A percentile compares a stretch with the other conserved stretches of the same genome.
Evolutionary conservation across 1,140 invertebrate species (phyloP).

Genomic region (Pogonognathellus flavescens): DNA sequence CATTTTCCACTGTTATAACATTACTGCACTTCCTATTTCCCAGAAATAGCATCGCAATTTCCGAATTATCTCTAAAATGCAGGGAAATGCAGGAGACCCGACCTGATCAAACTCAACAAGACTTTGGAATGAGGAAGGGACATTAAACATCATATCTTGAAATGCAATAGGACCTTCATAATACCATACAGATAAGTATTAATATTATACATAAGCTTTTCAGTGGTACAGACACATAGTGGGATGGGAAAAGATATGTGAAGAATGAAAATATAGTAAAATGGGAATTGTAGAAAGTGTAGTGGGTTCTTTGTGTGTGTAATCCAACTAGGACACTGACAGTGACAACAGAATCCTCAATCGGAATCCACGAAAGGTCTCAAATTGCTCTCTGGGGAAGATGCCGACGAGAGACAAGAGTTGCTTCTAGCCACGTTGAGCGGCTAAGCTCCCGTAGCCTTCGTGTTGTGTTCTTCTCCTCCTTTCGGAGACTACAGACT

Average conservation of each 20-base stretch:
- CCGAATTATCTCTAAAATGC: conserved; percentile 50
- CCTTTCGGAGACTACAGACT: background rate
- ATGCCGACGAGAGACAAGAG: conserved; percentile 41
- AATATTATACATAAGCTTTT: too few relatives aligned
- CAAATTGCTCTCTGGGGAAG: conserved; percentile 53
- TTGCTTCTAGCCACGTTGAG: conserved; percentile 1
- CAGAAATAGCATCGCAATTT: conserved; percentile 48
- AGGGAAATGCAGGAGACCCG: background rate
- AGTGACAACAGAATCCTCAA: conserved; percentile 35
- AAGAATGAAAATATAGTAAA: background rate
- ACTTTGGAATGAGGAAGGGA: too few relatives aligned
- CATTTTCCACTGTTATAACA: conserved; percentile 10
- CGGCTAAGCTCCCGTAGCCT: conserved; percentile 6
- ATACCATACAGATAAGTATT: too few relatives aligned
- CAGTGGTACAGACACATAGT: background rate
- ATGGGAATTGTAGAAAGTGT: background rate
- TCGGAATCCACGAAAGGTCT: conserved; percentile 48
- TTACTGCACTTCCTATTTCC: conserved; percentile 34
- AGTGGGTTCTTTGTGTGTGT: background rate
- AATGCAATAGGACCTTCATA: background rate
- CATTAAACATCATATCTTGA: background rate
- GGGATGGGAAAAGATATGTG: background rate
- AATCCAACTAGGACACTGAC: conserved; percentile 33
- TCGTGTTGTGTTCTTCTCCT: background rate
- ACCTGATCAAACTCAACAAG: background rate